Base-by-base conservation (phyloP, 2,888 invertebrate genomes). In the Oscheius sp. region DNA sequence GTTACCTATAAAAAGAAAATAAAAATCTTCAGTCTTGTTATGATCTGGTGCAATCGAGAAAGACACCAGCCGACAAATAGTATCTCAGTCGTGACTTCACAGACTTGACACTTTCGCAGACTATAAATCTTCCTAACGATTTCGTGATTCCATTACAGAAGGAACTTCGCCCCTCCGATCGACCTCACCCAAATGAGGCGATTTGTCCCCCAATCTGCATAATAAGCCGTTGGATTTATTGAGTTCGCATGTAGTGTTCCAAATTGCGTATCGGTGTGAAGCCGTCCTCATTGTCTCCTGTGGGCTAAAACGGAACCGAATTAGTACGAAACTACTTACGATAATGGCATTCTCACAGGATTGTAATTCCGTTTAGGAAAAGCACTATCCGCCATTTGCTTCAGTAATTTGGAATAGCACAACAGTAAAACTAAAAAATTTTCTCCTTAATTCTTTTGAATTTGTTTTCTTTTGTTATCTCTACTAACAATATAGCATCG, bases 191-290 rank as follows among this genome's bases (percentile, higher is more conserved):
- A 59, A 59, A 59, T 44, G 41, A 59, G 59, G 59, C 59, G 59
- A 59, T 59, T 59, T 44, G 59, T 41, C 44, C 41, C 44, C 44
- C 59, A 59, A 59, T 59, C 59, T 44, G 41, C 59, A 59, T 59
- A 59, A 59, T 59, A 59, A 44, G 59, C 44, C 44, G n/a, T 54
- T 44, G 59, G 59, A 59, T 59, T 59, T 59, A 59, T 59, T 59
- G 59, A 59, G 59, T 59, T 59, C 28, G 22, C 41, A n/a, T n/a
- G n/a, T n/a, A n/a, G 20, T 24, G 32, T 33, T 30, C n/a, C 20
- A 38, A 57, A 26, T 59, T 17, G 59, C 8, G 44, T 24, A 44
- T 44, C 28, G 44, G 44, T 9, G 12, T n/a, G n/a, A 26, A n/a
- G 50, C 1, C 26, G 26, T n/a, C 24, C 33, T 54, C 33, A 5